These are phyloP conservation scores for Blennius ocellaris DNA, from an alignment of 2,113 vertebrate species.

Conservation along the genomic window DNA sequence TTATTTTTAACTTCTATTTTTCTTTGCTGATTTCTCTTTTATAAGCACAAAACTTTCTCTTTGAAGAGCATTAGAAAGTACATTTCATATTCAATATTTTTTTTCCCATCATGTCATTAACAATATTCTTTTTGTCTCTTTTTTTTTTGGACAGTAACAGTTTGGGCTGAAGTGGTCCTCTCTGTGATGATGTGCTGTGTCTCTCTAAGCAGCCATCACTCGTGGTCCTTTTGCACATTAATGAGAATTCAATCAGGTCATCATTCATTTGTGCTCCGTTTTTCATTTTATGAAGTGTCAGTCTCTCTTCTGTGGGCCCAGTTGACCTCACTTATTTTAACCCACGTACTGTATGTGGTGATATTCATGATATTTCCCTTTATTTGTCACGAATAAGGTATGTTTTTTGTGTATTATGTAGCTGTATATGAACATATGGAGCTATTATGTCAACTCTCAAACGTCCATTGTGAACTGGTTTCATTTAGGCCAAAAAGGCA, in stretches of 20 bases:
- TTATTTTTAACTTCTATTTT: not conserved
- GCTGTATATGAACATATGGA: no score
- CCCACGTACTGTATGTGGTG: not conserved
- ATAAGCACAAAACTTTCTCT: not conserved
- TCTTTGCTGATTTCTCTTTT: conserved; percentile 4
- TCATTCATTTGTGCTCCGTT: conserved; percentile 66
- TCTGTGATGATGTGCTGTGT: conserved; percentile 14
- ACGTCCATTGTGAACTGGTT: no score
- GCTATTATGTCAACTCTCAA: no score
- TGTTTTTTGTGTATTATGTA: no score
- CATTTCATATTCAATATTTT: not conserved
- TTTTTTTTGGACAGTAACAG: not conserved
- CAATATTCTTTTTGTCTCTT: not conserved
- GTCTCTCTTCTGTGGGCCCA: conserved; percentile 47
- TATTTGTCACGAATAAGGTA: no score
- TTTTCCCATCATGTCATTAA: not conserved
- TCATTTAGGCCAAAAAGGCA: no score
- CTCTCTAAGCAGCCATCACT: conserved; percentile 28
- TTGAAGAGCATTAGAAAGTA: not conserved
- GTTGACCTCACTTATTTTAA: conserved; percentile 35
- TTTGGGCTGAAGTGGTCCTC: conserved; percentile 9
- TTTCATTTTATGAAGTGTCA: conserved; percentile 72
- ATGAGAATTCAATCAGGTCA: conserved; percentile 60
- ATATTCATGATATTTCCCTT: no score
- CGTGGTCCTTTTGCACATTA: conserved; percentile 49